Conservation (phyloP, 2,113 vertebrate species). For the Hypanus sabinus region DNA sequence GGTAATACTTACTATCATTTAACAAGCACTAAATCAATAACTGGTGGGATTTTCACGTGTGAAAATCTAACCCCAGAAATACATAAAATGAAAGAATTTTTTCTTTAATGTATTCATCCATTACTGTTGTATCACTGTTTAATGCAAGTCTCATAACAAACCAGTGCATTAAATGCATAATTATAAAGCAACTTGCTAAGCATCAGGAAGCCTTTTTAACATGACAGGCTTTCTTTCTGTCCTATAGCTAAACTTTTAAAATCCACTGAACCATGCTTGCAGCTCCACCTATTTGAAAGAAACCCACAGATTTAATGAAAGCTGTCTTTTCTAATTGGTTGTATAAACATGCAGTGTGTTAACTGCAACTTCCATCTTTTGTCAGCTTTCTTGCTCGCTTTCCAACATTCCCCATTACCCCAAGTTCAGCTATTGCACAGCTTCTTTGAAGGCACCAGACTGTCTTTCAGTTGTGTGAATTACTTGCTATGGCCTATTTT, state of each 20-base stretch:
- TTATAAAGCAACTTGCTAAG: conserved; percentile 27
- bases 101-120: background rate
- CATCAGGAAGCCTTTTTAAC: conserved; percentile 48
- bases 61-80: background rate
- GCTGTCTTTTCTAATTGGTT: conserved; percentile 36
- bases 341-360: conserved; percentile 33
- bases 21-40: background rate
- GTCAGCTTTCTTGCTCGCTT: background rate
- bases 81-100: background rate
- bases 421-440: conserved; percentile 24
- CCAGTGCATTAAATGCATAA: background rate
- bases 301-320: conserved; percentile 39
- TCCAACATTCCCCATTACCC: background rate
- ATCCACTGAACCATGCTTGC: conserved; percentile 55
- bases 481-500: conserved; percentile 3
- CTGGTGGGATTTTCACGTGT: background rate
- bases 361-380: conserved; percentile 36
- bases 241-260: conserved; percentile 42
- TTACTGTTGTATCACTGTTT: background rate
- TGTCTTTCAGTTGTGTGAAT: conserved; percentile 24
- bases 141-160: background rate
- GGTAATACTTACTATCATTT: background rate
- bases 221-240: conserved; percentile 56
- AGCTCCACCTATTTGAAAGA: conserved; percentile 59
- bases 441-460: conserved; percentile 35